Conservation (phyloP, 2,888 invertebrate genomes). For the Pyrrhosoma nymphula region DNA sequence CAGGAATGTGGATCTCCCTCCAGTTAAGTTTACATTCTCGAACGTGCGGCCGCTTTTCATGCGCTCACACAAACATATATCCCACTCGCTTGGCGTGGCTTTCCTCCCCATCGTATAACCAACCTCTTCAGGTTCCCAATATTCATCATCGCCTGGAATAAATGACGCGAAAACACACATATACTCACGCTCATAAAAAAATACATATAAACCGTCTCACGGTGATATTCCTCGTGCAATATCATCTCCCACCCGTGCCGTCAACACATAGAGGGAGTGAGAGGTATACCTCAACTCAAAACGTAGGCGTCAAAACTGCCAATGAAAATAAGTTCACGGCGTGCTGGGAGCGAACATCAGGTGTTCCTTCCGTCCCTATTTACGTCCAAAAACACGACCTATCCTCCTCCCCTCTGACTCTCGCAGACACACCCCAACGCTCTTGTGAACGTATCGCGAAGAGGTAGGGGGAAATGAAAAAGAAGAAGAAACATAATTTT, state of each 20-base stretch:
- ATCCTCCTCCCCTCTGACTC: neutral
- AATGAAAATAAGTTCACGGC: neutral
- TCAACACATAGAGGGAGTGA: no score
- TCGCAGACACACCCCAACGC: neutral
- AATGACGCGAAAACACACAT: neutral
- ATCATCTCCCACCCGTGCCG: neutral
- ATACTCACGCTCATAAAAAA: neutral
- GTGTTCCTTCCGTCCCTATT: neutral
- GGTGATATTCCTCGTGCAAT: neutral
- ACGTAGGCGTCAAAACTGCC: neutral
- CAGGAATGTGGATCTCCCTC: neutral
- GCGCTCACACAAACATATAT: no score
- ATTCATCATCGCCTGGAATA: constrained; percentile 1
- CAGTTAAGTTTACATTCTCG: neutral
- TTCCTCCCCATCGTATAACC: no score
- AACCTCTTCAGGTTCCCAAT: neutral
- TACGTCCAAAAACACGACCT: neutral
- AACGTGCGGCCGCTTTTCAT: neutral
- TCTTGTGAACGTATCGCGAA: neutral
- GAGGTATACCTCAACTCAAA: no score
- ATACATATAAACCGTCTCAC: neutral
- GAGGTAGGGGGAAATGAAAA: no score
- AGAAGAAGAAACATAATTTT: neutral
- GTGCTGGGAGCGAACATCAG: neutral
- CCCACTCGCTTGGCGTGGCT: no score